Percentiles rank a stretch among this genome's conserved stretches.
Conservation (phyloP, 2,888 invertebrate genomes). For the Chydorus sphaericus region DNA sequence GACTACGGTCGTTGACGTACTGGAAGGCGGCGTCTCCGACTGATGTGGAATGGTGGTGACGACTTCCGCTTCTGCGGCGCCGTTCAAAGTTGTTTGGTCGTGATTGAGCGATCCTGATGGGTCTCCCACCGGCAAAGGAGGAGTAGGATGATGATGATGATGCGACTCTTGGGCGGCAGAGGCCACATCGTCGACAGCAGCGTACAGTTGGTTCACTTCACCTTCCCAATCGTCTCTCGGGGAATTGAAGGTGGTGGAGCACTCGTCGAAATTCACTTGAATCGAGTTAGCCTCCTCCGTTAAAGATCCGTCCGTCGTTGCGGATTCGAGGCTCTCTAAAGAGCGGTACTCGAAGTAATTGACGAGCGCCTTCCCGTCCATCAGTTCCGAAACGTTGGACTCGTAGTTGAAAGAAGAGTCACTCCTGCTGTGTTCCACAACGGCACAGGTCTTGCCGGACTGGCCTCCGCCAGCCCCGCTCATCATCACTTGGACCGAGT, state of each 20-base stretch:
- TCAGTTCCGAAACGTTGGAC: slow-evolving; percentile 2
- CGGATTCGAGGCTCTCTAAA: slow-evolving; percentile 2
- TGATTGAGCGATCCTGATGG: no score
- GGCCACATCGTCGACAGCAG: slow-evolving; percentile 11
- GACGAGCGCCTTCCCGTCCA: not conserved
- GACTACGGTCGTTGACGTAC: slow-evolving; percentile 13
- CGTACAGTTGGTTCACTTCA: no score
- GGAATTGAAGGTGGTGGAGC: not conserved
- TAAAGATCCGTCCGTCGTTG: not conserved
- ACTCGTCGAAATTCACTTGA: slow-evolving; percentile 4
- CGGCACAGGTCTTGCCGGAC: not conserved
- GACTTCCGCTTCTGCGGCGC: no score
- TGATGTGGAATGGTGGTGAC: not conserved
- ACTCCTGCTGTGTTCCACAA: not conserved
- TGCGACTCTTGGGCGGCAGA: not conserved
- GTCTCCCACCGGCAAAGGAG: no score
- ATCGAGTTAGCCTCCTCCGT: slow-evolving; percentile 1
- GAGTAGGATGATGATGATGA: not conserved
- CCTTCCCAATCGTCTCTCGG: slow-evolving; percentile 3
- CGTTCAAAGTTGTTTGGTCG: no score
- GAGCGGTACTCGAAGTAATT: slow-evolving; percentile 10
- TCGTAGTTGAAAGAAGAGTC: slow-evolving; percentile 12
- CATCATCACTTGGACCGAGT: not conserved
- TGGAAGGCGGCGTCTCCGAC: not conserved
- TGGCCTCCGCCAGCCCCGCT: not conserved